phyloP scores from a whole-genome alignment of 2,113 vertebrate species.

The Galeopterus variegatus region DNA sequence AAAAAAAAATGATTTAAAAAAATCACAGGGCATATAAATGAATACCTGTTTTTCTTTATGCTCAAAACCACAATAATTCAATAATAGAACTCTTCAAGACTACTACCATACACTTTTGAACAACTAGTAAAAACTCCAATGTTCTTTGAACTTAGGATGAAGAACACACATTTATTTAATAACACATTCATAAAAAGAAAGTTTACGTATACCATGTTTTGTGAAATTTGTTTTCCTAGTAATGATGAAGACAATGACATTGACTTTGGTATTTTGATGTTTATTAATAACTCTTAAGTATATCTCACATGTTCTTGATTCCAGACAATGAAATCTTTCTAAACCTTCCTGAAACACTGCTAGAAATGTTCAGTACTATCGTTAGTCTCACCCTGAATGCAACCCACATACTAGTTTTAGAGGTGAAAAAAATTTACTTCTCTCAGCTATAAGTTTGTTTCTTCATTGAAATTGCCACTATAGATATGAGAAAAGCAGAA shows the following conservation, averaged over 20 bases:
- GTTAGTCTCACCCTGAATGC: neutral
- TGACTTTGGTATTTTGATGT: neutral
- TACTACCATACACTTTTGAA: neutral
- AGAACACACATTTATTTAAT: neutral
- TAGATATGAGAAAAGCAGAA: neutral
- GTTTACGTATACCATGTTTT: neutral
- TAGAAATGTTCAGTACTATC: neutral
- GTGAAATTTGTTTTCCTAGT: neutral
- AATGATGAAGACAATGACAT: neutral
- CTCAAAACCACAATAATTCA: neutral
- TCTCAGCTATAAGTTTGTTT: neutral
- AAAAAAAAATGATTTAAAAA: neutral
- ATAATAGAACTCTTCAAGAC: neutral
- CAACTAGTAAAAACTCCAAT: neutral
- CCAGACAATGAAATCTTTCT: neutral
- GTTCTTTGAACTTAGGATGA: neutral
- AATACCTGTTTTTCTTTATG: neutral
- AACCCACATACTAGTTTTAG: neutral
- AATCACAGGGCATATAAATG: neutral
- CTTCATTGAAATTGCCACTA: neutral
- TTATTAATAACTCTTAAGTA: neutral
- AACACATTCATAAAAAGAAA: neutral
- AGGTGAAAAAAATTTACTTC: neutral
- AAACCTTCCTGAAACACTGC: neutral
- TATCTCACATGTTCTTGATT: neutral